Percentiles rank a stretch among this genome's conserved stretches.
These are phyloP conservation scores for Sandelia bainsii DNA, from an alignment of 2,797 vertebrate species.

Conservation along the genomic window DNA sequence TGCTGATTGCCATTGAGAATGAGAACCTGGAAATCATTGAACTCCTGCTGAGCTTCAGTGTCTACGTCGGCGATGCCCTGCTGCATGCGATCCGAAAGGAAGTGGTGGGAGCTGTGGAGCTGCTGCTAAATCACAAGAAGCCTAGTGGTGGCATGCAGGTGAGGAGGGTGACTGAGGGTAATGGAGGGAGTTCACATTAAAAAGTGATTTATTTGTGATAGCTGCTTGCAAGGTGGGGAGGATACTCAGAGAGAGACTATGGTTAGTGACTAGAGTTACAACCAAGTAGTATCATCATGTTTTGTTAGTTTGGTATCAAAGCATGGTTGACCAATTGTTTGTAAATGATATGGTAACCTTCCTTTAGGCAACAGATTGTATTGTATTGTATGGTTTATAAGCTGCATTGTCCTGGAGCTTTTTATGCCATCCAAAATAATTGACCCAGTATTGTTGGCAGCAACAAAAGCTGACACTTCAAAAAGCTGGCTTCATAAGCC, in stretches of 20 bases:
- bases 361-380: neutral
- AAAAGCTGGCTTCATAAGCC: conserved; percentile 37
- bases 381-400: too few species aligned
- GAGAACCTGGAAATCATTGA: conserved; percentile 98
- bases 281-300: neutral
- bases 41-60: conserved; percentile 92
- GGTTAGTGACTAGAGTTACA: neutral
- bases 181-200: neutral
- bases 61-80: conserved; percentile 95
- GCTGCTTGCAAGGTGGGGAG: neutral
- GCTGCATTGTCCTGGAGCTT: conserved; percentile 31
- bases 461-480: conserved; percentile 58
- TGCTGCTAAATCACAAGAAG: conserved; percentile 96
- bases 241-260: neutral
- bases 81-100: conserved; percentile 97
- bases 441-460: conserved; percentile 50
- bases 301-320: neutral
- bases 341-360: too few species aligned
- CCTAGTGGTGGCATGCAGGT: conserved; percentile 97
- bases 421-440: conserved; percentile 52
- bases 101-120: conserved; percentile 96
- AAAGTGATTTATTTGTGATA: conserved; percentile 21
- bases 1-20: conserved; percentile 98
- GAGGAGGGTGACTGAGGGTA: conserved; percentile 8
- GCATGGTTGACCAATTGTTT: neutral